Base-by-base conservation (phyloP, 1,140 invertebrate genomes). In the Brachionus asplanchnoidis region DNA sequence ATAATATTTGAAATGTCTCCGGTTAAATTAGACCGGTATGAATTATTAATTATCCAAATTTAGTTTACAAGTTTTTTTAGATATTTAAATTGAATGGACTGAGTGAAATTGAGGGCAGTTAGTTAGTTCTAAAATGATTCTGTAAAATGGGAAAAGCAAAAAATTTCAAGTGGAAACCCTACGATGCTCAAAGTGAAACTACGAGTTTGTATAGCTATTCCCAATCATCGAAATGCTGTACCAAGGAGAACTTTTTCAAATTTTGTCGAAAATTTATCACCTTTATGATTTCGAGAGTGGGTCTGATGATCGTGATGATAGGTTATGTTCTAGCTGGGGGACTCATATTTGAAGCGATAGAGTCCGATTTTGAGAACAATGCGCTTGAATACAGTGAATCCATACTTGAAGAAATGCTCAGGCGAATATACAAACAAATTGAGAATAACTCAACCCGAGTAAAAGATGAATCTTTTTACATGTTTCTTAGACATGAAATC, bases 281-380 rank as follows among this genome's bases (percentile, higher is more conserved):
- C 8, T 85, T 85, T 68, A 42, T 79, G 20, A 56, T 85, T 12
- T 85, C 84, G 36, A 75, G 84, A n/a, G 60, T 85, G 40, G 84
- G 73, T 28, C 23, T 85, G 32, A 50, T 53, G 56, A 60, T 78
- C n/a, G 28, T 85, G 17, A 78, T 85, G 75, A 17, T 79, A 5
- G 73, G 50, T 14, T 85, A 85, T 70, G 56, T 85, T 11, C 32
- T 78, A 9, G 36, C 60, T 46, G 84, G 84, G n/a, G 84, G 84
- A 0, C 14, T 66, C 3, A 60, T 85, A 79, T 85, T 85, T 85
- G 50, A 79, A 79, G 36, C 42, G 23, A 60, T 85, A 17, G 84
- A 85, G 28, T 42, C 60, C 7, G 60, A 68, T 28, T 56, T 60
- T 32, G 84, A 78, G 65, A 42, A 11, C 28, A 70, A 85, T 40